phyloP scores from a whole-genome alignment of 2,113 vertebrate genomes.

The Colaptes auratus region DNA sequence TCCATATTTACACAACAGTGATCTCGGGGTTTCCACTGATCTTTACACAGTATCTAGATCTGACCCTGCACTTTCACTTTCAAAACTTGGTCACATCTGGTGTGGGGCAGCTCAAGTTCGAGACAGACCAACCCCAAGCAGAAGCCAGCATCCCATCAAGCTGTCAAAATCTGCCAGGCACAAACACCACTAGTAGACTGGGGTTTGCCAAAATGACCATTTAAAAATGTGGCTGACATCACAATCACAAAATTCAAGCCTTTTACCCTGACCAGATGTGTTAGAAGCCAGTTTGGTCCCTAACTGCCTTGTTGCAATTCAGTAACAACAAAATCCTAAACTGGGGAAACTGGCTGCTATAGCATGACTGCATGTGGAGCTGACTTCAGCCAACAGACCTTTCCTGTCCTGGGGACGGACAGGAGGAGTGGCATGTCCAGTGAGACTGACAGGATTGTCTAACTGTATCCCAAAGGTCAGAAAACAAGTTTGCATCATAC shows the following conservation, averaged over 20 bases:
- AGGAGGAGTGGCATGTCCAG: neutral
- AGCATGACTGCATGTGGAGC: neutral
- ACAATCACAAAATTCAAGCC: neutral
- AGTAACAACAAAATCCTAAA: neutral
- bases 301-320: neutral
- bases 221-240: neutral
- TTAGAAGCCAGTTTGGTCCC: neutral
- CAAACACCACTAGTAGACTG: neutral
- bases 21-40: neutral
- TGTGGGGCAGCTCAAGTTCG: neutral
- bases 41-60: fast-evolving
- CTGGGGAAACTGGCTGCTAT: neutral
- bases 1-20: fast-evolving
- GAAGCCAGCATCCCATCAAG: neutral
- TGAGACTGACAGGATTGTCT: fast-evolving
- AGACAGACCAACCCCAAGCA: neutral
- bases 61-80: no score
- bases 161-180: neutral
- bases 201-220: fast-evolving
- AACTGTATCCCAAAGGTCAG: neutral
- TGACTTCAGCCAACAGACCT: neutral
- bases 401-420: neutral
- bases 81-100: fast-evolving
- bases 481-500: neutral
- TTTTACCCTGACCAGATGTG: fast-evolving